Evolutionary conservation across 2,113 vertebrate species (phyloP), one percentile per base, ranked within the genome.

Genomic region (Atractosteus spatula): DNA sequence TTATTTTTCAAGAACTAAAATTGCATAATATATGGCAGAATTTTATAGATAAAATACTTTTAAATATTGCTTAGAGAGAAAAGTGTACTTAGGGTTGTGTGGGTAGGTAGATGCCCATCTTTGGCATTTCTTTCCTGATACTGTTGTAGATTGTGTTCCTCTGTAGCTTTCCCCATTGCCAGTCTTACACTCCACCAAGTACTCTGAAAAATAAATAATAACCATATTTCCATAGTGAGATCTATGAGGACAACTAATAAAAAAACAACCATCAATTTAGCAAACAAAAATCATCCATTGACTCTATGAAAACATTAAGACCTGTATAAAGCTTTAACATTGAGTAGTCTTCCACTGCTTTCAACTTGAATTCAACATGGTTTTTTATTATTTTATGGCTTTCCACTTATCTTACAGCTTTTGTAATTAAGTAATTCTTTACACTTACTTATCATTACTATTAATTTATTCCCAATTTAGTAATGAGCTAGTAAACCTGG

Each of bases 121-220:
- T 78, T 93, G 90, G 78, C 91, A 92, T 0, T 13, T 14, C 45
- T 80, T 81, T 17, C 83, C 86, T 7, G 89, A 81, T 74, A 81
- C 83, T 66, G 87, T 85, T 82, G 55, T 92, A 64, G 84, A 70
- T 77, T 89, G 85, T 44, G 86, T 91, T 81, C 87, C 89, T 83
- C 86, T 91, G 75, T 92, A 93, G 73, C 85, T 76, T 3, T 41
- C 62, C 64, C 87, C 85, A n/a, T 78, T 45, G 56, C 92, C 94
- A 77, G 73, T 88, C n/a, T 80, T 76, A 43, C 88, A 91, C 63
- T 92, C 87, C 78, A 83, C 74, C 69, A 93, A 83, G 76, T 79
- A 94, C 11, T 64, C 90, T 93, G 55, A 65, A 76, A 17, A 80
- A 71, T 13, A 56, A 69, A 62, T 43, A 56, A 47, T 71, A 62